Conservation (phyloP, 2,888 invertebrate species). For the Phortica magna region DNA sequence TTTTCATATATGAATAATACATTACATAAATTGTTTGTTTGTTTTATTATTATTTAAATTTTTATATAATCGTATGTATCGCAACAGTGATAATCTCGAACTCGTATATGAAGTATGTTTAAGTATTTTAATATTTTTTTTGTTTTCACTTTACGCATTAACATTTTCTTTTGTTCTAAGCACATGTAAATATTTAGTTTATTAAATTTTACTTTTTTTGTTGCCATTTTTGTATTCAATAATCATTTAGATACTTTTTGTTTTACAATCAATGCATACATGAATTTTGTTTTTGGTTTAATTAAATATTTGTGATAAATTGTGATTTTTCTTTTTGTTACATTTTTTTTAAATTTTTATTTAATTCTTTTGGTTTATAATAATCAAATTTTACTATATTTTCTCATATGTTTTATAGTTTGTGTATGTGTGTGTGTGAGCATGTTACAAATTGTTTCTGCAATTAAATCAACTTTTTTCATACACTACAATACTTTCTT, state of each 20-base stretch:
- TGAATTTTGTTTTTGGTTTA: constrained; percentile 46
- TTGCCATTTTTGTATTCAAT: constrained; percentile 23
- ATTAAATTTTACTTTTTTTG: constrained; percentile 24
- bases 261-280: constrained; percentile 43
- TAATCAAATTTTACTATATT: constrained; percentile 25
- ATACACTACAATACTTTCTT: not conserved
- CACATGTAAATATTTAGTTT: constrained; percentile 46
- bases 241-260: constrained; percentile 41
- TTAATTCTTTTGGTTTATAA: constrained; percentile 31
- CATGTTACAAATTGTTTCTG: not conserved
- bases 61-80: constrained; percentile 33
- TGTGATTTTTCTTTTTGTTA: constrained; percentile 38
- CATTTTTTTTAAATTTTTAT: constrained; percentile 32
- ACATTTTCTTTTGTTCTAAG: constrained; percentile 51
- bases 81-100: constrained; percentile 49
- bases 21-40: not conserved
- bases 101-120: constrained; percentile 42
- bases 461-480: constrained; percentile 16
- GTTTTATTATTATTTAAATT: constrained; percentile 35
- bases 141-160: constrained; percentile 23
- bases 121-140: constrained; percentile 1
- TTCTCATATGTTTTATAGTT: constrained; percentile 15
- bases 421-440: constrained; percentile 5
- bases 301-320: constrained; percentile 36
- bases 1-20: not conserved